These are phyloP conservation scores for Eunapius fragilis DNA, from an alignment of 37 sponge, comb jelly and placozoan species.

Conservation along the genomic window DNA sequence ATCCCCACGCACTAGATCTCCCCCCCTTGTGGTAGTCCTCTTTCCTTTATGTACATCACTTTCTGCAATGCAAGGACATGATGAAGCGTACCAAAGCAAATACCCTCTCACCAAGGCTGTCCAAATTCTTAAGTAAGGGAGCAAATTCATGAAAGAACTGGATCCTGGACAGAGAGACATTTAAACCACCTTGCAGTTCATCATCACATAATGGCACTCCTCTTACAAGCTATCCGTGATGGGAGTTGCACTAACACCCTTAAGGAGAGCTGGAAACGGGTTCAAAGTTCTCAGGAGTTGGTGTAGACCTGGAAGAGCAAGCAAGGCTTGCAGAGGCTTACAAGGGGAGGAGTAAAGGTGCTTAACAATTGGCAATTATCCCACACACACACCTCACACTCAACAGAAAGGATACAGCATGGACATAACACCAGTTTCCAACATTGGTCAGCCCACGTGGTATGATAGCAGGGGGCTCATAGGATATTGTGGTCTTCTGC, in stretches of 20 bases:
- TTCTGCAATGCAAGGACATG: not conserved
- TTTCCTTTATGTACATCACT: not conserved
- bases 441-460: constrained; percentile 90
- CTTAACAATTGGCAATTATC: not conserved
- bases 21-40: not conserved
- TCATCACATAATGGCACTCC: not conserved
- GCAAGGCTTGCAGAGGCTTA: constrained; percentile 80
- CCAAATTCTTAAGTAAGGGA: constrained; percentile 3
- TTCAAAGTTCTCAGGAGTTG: constrained; percentile 50
- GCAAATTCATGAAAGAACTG: constrained; percentile 70
- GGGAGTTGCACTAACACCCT: constrained; percentile 47
- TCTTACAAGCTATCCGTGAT: constrained; percentile 76
- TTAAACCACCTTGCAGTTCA: not conserved
- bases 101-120: not conserved
- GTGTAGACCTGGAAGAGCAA: constrained; percentile 64
- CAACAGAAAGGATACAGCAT: constrained; percentile 81
- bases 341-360: not conserved
- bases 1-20: constrained; percentile 50
- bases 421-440: constrained; percentile 87
- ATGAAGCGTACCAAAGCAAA: not conserved
- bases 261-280: constrained; percentile 31
- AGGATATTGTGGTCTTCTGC: constrained; percentile 10
- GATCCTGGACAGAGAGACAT: constrained; percentile 28
- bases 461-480: constrained; percentile 32
- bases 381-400: not conserved